phyloP scores from a whole-genome alignment of 2,888 invertebrate species.

The Megamerina dolium region DNA sequence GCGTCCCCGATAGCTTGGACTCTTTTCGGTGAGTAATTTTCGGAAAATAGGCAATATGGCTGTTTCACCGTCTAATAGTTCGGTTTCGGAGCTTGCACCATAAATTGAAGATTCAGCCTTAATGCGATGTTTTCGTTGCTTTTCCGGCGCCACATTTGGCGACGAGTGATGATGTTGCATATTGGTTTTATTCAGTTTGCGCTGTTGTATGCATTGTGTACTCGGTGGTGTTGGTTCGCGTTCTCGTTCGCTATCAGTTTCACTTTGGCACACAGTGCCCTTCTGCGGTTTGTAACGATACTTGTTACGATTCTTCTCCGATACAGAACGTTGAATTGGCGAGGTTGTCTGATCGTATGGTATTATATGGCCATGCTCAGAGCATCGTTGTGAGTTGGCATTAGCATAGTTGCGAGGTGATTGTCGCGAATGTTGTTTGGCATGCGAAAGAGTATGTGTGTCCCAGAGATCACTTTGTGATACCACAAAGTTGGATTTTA shows the following conservation, averaged over 20 bases:
- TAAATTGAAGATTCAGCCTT: conserved; percentile 54
- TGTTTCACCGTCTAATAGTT: conserved; percentile 66
- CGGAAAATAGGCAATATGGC: conserved; percentile 88
- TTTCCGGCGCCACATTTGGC: conserved; percentile 56
- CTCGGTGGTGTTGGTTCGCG: conserved; percentile 42
- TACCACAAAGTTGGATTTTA: conserved; percentile 57
- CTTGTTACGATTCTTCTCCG: conserved; percentile 58
- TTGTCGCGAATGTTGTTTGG: conserved; percentile 48
- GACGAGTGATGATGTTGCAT: conserved; percentile 58
- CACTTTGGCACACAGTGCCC: conserved; percentile 53
- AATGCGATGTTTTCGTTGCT: conserved; percentile 36
- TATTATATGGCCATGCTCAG: conserved; percentile 47
- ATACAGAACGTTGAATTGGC: conserved; percentile 60
- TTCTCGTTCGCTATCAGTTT: conserved; percentile 52
- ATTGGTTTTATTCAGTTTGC: conserved; percentile 34
- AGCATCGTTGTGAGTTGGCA: conserved; percentile 46
- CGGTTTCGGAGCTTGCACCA: conserved; percentile 77
- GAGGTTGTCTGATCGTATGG: conserved; percentile 45
- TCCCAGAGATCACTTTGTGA: conserved; percentile 65
- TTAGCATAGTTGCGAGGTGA: conserved; percentile 46
- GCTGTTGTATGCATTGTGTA: conserved; percentile 36
- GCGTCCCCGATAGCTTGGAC: conserved; percentile 56
- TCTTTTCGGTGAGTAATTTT: conserved; percentile 79
- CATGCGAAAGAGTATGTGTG: conserved; percentile 57
- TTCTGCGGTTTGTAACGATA: conserved; percentile 51